Evolutionary conservation across 2,113 vertebrate species (phyloP).

Genomic region (Delphinus delphis): DNA sequence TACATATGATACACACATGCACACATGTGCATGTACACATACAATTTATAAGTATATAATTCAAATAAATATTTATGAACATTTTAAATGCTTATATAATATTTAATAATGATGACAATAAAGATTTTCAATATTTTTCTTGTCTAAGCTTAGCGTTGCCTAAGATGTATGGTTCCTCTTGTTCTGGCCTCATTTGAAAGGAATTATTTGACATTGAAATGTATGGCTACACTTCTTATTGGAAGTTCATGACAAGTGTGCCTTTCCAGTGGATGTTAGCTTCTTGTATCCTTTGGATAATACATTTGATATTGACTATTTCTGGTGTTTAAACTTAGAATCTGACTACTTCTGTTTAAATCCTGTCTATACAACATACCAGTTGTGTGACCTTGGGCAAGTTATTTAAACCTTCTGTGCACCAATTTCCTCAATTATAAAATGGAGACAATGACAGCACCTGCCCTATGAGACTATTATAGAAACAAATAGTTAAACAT

Average conservation of each 20-base stretch:
- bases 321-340: background rate
- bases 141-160: background rate
- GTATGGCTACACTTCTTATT: background rate
- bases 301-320: background rate
- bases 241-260: background rate
- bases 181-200: background rate
- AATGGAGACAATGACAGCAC: background rate
- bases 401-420: background rate
- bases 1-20: fast-evolving
- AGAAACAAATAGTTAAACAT: background rate
- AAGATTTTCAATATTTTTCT: background rate
- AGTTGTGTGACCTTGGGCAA: background rate
- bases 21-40: background rate
- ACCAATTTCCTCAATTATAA: background rate
- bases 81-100: background rate
- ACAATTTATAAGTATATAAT: background rate
- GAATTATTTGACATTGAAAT: background rate
- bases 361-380: background rate
- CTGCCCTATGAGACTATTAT: background rate
- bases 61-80: background rate
- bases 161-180: background rate
- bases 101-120: background rate
- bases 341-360: background rate
- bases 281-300: background rate
- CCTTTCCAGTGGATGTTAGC: background rate